Evolutionary conservation across 2,888 invertebrate species (phyloP).

Genomic region (Brachyptera risi): DNA sequence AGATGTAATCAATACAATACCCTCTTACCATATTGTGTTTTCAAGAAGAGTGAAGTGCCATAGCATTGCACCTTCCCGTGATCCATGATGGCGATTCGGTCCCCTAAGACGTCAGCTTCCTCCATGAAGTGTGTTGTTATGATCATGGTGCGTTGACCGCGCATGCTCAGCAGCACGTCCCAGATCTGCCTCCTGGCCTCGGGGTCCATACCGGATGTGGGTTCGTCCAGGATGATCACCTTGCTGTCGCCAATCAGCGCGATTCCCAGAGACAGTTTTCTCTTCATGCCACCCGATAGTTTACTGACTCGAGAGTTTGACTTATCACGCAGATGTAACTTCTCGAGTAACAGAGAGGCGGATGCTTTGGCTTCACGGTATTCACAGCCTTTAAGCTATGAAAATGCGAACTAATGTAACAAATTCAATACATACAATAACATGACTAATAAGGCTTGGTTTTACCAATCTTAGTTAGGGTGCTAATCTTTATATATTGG

Average conservation of each 20-base stretch:
- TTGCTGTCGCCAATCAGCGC: constrained; percentile 76
- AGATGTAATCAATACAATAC: background rate
- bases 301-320: constrained; percentile 53
- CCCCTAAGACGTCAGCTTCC: constrained; percentile 88
- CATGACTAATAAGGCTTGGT: too few relatives aligned
- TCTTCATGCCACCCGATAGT: constrained; percentile 89
- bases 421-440: too few relatives aligned
- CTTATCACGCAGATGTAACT: constrained; percentile 63
- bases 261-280: constrained; percentile 81
- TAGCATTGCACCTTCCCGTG: constrained; percentile 67
- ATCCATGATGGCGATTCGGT: constrained; percentile 83
- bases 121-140: constrained; percentile 95
- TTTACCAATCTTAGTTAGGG: too few relatives aligned
- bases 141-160: constrained; percentile 72
- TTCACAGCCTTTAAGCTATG: constrained; percentile 62
- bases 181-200: constrained; percentile 83
- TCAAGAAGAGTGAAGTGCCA: constrained; percentile 80
- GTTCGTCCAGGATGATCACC: constrained; percentile 70
- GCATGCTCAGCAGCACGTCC: constrained; percentile 52
- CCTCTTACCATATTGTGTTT: constrained; percentile 51
- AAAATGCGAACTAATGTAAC: too few relatives aligned
- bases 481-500: too few relatives aligned
- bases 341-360: constrained; percentile 53
- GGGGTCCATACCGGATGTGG: constrained; percentile 90
- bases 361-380: constrained; percentile 49